Evolutionary conservation across 2,888 invertebrate species (phyloP).

Genomic region (Agrochola litura): DNA sequence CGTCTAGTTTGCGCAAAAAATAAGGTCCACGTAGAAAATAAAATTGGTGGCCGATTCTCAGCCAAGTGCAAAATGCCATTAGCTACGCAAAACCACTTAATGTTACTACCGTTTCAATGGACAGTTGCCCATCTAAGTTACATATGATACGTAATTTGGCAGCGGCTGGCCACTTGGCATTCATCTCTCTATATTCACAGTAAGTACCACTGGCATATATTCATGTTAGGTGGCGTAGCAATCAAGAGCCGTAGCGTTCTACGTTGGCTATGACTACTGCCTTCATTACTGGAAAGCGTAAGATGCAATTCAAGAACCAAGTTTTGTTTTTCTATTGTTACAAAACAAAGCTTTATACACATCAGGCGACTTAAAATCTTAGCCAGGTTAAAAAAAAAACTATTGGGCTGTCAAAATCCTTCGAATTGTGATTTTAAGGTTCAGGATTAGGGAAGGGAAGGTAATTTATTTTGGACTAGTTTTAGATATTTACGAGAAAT

Average conservation of each 20-base stretch:
- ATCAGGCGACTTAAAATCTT: no score
- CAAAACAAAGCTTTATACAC: not conserved
- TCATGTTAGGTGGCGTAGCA: not conserved
- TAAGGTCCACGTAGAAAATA: not conserved
- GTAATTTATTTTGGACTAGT: no score
- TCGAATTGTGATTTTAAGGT: not conserved
- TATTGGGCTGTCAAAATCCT: not conserved
- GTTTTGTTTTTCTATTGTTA: not conserved
- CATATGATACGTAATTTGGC: slow-evolving; percentile 16
- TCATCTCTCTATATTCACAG: not conserved
- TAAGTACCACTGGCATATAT: not conserved
- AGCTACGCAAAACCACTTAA: slow-evolving; percentile 18
- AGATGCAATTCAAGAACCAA: not conserved
- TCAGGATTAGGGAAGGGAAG: no score
- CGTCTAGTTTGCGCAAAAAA: not conserved
- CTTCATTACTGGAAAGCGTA: not conserved
- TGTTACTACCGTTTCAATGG: not conserved
- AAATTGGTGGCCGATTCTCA: not conserved
- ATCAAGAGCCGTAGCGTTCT: not conserved
- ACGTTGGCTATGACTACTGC: not conserved
- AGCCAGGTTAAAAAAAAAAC: not conserved
- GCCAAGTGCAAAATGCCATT: not conserved
- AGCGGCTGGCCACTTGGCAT: slow-evolving; percentile 14
- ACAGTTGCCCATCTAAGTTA: not conserved
- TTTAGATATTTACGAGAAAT: not conserved